A percentile compares a stretch with the other conserved stretches of the same genome.
Evolutionary conservation across 2,797 vertebrate species (phyloP).

Genomic region (Graptemys geographica): DNA sequence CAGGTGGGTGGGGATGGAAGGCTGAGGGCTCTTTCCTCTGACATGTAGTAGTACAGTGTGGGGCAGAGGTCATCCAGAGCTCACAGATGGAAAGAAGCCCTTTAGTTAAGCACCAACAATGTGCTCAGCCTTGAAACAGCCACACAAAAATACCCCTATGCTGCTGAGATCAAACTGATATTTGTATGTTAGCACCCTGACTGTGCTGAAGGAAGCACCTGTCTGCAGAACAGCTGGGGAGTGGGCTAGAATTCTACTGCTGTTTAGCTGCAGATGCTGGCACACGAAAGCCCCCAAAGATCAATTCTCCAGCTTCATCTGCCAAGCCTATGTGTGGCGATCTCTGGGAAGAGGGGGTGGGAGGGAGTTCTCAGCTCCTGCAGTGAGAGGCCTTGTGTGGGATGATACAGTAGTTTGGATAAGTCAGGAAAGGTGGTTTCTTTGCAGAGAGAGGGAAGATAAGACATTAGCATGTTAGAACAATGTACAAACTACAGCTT

Average conservation of each 20-base stretch:
- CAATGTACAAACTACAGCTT: background rate
- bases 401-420: background rate
- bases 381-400: background rate
- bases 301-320: background rate
- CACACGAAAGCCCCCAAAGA: rapidly evolving
- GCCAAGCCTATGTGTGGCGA: background rate
- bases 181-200: background rate
- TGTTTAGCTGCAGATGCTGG: background rate
- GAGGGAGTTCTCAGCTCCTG: rapidly evolving
- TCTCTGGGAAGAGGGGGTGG: background rate
- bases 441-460: background rate
- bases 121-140: background rate
- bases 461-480: background rate
- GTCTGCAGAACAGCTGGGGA: background rate
- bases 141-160: background rate
- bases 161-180: background rate
- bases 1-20: background rate
- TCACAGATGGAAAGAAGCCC: background rate
- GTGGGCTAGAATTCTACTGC: background rate
- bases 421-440: background rate
- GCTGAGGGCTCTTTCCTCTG: background rate
- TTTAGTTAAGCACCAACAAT: background rate
- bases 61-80: background rate
- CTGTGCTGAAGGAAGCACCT: background rate
- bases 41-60: background rate